Evolutionary conservation across 2,888 invertebrate genomes (phyloP).

Genomic region (Gryllus longicercus): DNA sequence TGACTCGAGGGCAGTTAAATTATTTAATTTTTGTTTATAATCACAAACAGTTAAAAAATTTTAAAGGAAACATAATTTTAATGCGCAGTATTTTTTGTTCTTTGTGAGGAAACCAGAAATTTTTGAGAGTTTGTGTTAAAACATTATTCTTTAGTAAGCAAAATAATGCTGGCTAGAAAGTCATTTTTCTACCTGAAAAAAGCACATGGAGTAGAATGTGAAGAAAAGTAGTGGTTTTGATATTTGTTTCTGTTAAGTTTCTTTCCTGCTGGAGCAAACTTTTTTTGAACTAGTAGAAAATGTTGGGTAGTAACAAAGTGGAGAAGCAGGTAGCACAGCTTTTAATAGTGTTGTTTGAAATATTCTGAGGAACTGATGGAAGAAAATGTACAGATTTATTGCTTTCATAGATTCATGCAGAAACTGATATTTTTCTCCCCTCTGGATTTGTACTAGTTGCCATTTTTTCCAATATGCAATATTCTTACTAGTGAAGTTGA

Average conservation of each 20-base stretch:
- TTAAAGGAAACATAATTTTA: background rate
- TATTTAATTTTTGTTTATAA: constrained; percentile 28
- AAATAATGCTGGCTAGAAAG: too few relatives aligned
- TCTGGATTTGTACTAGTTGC: too few relatives aligned
- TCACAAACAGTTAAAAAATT: background rate
- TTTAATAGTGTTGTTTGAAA: background rate
- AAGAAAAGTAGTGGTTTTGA: background rate
- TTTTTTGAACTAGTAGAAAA: constrained; percentile 17
- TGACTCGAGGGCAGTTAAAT: constrained; percentile 21
- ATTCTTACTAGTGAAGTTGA: too few relatives aligned
- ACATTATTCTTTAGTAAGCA: too few relatives aligned
- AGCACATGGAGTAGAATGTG: background rate
- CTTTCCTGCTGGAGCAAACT: background rate
- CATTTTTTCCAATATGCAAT: too few relatives aligned
- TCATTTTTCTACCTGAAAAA: too few relatives aligned
- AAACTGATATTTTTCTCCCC: too few relatives aligned
- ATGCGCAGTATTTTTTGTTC: background rate
- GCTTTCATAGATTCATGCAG: too few relatives aligned
- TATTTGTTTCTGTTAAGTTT: background rate
- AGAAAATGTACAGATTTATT: too few relatives aligned
- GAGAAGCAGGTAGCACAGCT: too few relatives aligned
- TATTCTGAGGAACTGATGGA: background rate
- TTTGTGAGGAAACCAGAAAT: background rate
- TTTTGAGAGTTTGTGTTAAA: background rate
- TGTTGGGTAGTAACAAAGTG: background rate